A percentile compares a stretch with the other conserved stretches of the same genome.
phyloP scores from a whole-genome alignment of 2,888 invertebrate genomes.

The Mesochorus sp. region DNA sequence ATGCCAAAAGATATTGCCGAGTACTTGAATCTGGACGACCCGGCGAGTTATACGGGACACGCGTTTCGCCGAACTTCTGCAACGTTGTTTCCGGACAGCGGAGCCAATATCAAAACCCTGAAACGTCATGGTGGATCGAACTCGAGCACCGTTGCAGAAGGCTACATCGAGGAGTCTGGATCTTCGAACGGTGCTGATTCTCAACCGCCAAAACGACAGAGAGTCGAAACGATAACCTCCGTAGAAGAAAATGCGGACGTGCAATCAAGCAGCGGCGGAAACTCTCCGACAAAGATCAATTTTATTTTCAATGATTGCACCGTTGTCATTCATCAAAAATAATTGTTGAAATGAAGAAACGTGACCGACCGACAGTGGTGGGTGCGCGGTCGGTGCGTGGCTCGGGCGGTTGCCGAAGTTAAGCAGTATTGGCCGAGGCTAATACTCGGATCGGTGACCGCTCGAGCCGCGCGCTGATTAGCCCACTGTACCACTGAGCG shows the following conservation, averaged over 20 bases:
- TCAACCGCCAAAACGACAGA: constrained; percentile 21
- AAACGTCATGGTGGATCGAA: constrained; percentile 62
- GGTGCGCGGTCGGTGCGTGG: no score
- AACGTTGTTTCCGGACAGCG: constrained; percentile 61
- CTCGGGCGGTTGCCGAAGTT: no score
- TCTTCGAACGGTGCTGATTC: constrained; percentile 8
- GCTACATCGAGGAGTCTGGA: constrained; percentile 61
- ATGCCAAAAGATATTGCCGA: constrained; percentile 63
- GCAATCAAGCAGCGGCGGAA: neutral
- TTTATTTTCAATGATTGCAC: constrained; percentile 28
- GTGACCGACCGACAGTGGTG: no score
- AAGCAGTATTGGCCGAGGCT: no score
- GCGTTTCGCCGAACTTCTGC: constrained; percentile 62
- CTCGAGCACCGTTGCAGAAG: constrained; percentile 62
- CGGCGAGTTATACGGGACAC: constrained; percentile 76
- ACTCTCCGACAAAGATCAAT: neutral
- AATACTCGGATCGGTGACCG: neutral
- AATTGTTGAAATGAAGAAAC: no score
- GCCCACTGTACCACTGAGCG: neutral
- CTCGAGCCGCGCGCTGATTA: neutral
- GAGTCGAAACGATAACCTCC: constrained; percentile 15
- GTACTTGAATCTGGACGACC: constrained; percentile 54
- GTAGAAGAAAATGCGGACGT: neutral
- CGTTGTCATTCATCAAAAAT: constrained; percentile 14
- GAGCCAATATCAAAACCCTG: constrained; percentile 61